Evolutionary conservation across 2,113 vertebrate genomes (phyloP), one percentile per base, ranked within the genome.

Genomic region (Prionailurus viverrinus): DNA sequence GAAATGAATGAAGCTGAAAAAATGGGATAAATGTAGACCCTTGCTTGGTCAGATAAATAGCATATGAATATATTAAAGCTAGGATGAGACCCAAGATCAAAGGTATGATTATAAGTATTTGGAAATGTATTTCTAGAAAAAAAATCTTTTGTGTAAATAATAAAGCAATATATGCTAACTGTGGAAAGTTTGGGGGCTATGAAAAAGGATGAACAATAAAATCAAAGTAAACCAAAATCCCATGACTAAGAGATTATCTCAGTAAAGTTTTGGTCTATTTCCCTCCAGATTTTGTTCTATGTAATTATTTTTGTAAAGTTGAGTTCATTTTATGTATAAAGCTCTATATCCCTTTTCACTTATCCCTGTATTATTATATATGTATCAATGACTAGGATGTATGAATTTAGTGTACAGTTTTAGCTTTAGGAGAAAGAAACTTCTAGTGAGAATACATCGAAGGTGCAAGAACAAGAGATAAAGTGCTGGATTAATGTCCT

Each of bases 181-280:
- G 8, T 51, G 71, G 58, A 81, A 95, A 65, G 25, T 78, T 71
- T 89, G 14, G 13, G n/a, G 9, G 18, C 39, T 39, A 63, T 39
- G 25, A 33, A n/a, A 80, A 91, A 66, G 15, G 13, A 61, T 73
- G 31, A 73, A 91, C 7, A 86, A 69, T 65, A 97, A 89, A 95
- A 65, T 78, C 27, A 86, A 91, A 89, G 2, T 85, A 65, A 90
- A n/a, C 5, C 23, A 29, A 45, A 89, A 65, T 81, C 9, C 23
- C 23, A 4, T 48, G 66, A 71, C 53, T 68, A 31, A 80, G 31
- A 91, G 29, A 91, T 69, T 79, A 69, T 33, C 81, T 48, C 12
- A 80, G 25, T 9, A 11, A 93, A 78, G 1, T 51, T 81, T 66
- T 89, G 58, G 16, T 85, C 25, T 89, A 25, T 82, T 91, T 82